These are phyloP conservation scores for Puntigrus tetrazona DNA, from an alignment of 2,113 vertebrate genomes.

Conservation along the genomic window DNA sequence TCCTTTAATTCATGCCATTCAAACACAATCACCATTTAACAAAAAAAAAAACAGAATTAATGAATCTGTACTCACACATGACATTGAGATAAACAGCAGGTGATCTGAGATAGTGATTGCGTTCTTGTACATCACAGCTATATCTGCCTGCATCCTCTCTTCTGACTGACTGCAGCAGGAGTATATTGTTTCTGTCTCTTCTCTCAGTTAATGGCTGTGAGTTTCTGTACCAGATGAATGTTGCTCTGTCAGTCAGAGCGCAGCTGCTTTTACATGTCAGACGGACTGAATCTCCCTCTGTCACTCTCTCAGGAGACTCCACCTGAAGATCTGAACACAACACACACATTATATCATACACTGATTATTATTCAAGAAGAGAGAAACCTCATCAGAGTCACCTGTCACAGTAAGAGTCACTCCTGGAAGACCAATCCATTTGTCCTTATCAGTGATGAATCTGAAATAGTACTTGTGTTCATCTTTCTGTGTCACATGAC, in stretches of 20 bases:
- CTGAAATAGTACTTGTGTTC: neutral
- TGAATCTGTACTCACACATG: neutral
- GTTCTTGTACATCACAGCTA: neutral
- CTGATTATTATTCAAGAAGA: neutral
- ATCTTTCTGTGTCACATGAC: neutral
- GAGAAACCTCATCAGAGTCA: neutral
- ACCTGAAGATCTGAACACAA: no score
- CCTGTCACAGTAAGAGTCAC: neutral
- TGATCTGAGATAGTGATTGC: neutral
- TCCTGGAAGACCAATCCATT: accelerated
- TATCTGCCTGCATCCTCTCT: constrained; percentile 32
- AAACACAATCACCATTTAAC: no score
- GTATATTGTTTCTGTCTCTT: neutral
- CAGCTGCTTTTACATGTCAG: constrained; percentile 11
- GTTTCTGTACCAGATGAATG: constrained; percentile 13
- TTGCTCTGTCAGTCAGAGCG: neutral
- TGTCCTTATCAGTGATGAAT: neutral
- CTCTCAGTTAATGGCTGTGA: neutral
- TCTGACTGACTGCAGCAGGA: constrained; percentile 18
- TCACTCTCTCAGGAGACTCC: neutral
- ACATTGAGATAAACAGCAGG: neutral
- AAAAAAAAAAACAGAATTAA: no score
- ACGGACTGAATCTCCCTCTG: neutral
- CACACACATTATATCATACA: no score
- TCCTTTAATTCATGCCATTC: no score